Evolutionary conservation across 2,888 invertebrate genomes (phyloP).

Genomic region (Strigamia crassipes): DNA sequence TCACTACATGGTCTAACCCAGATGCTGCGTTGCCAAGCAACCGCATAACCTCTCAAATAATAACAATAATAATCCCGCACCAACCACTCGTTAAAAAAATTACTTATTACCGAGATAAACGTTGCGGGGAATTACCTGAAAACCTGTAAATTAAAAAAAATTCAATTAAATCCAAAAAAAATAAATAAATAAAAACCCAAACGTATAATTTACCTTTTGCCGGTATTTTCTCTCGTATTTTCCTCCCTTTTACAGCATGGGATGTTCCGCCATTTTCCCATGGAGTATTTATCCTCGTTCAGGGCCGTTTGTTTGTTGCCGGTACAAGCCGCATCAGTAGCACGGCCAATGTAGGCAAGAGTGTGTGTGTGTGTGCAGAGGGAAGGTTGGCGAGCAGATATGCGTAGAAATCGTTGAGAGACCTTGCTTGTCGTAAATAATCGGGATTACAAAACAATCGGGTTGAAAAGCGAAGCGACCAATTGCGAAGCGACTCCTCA

Average conservation of each 20-base stretch:
- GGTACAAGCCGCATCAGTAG: constrained; percentile 14
- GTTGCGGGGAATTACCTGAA: too few species aligned
- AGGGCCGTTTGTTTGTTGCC: constrained; percentile 10
- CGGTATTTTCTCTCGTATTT: neutral
- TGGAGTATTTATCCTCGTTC: constrained; percentile 14
- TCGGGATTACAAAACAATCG: neutral
- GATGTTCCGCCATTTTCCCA: constrained; percentile 15
- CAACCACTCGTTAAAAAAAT: neutral
- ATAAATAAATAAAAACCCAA: neutral
- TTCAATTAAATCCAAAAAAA: neutral
- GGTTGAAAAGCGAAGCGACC: neutral
- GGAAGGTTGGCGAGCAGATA: neutral
- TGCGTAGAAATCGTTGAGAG: neutral
- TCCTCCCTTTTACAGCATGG: neutral
- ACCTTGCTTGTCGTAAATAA: neutral
- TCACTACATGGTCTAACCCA: neutral
- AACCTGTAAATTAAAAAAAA: neutral
- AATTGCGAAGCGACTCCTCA: neutral
- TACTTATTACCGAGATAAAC: neutral
- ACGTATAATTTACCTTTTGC: neutral
- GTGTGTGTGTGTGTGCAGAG: neutral
- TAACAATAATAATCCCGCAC: neutral
- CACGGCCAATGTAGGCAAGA: neutral
- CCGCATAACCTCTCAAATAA: neutral
- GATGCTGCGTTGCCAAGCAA: constrained; percentile 16